These are phyloP conservation scores for Agelas oroides DNA, from an alignment of 37 sponge, comb jelly and placozoan genomes.

Conservation along the genomic window DNA sequence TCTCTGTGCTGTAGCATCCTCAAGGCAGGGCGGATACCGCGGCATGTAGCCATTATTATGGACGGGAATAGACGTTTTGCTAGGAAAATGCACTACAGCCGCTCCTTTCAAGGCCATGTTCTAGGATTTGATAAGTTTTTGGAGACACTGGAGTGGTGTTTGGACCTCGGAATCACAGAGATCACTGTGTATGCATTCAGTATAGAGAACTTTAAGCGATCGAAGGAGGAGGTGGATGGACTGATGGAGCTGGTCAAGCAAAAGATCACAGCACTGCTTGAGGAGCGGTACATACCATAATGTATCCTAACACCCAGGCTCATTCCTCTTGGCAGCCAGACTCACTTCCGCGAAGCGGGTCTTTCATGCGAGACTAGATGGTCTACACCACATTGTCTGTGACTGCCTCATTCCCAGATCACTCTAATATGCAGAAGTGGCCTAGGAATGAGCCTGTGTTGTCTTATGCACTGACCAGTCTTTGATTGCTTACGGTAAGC, in stretches of 20 bases:
- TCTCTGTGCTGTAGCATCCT: conserved; percentile 66
- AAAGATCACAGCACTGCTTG: conserved; percentile 82
- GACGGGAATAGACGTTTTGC: conserved; percentile 98
- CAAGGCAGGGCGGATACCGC: conserved; percentile 72
- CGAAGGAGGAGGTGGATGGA: conserved; percentile 93
- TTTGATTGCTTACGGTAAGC: no score
- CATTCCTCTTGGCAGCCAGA: no score
- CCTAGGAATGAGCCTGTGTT: no score
- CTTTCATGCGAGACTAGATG: no score
- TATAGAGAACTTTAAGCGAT: conserved; percentile 97
- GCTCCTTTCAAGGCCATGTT: conserved; percentile 76
- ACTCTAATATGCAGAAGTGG: no score
- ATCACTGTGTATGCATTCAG: conserved; percentile 99
- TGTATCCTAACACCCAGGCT: conserved; percentile 1
- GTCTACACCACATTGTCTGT: no score
- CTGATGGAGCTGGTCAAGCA: conserved; percentile 92
- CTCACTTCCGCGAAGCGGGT: no score
- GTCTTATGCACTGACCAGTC: no score
- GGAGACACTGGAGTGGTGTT: conserved; percentile 96
- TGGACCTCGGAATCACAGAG: conserved; percentile 87
- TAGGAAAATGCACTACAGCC: conserved; percentile 70
- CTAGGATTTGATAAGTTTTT: conserved; percentile 95
- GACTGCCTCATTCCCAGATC: no score
- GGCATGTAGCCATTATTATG: conserved; percentile 98
- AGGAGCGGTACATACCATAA: conserved; percentile 67